phyloP scores from a whole-genome alignment of 2,113 vertebrate species.

The Amblyopsis rosae region DNA sequence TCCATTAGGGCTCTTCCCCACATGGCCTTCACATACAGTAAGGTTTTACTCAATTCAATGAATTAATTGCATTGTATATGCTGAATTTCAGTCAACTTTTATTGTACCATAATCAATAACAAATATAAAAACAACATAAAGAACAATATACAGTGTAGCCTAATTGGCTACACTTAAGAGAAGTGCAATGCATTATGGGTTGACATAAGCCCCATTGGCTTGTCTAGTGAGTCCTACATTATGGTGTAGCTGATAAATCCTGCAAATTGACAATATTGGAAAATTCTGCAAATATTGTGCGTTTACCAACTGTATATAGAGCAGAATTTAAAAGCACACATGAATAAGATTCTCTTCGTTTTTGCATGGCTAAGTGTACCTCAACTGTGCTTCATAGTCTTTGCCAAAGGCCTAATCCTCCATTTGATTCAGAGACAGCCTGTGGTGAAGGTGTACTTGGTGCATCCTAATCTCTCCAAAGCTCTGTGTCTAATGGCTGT shows the following conservation, averaged over 20 bases:
- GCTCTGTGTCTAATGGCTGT: slow-evolving; percentile 75
- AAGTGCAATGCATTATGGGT: no score
- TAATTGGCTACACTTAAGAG: no score
- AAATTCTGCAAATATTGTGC: slow-evolving; percentile 31
- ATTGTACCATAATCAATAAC: no score
- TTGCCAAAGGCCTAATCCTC: slow-evolving; percentile 63
- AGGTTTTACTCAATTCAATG: no score
- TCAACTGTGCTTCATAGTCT: slow-evolving; percentile 34
- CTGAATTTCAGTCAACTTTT: no score
- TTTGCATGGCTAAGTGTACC: slow-evolving; percentile 37
- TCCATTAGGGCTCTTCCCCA: no score
- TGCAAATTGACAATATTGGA: slow-evolving; percentile 43
- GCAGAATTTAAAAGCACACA: slow-evolving; percentile 27
- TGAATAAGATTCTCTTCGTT: slow-evolving; percentile 23
- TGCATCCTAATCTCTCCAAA: slow-evolving; percentile 69
- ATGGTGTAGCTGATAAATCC: no score
- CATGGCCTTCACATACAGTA: no score
- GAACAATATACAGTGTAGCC: no score
- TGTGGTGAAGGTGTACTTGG: slow-evolving; percentile 62
- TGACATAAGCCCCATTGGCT: no score
- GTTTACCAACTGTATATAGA: slow-evolving; percentile 33
- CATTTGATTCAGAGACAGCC: slow-evolving; percentile 62
- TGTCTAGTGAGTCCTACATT: slow-evolving; percentile 38
- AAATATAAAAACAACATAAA: no score
- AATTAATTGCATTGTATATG: no score